phyloP scores from a whole-genome alignment of 2,888 invertebrate genomes.

The Ceratothoa steindachneri region DNA sequence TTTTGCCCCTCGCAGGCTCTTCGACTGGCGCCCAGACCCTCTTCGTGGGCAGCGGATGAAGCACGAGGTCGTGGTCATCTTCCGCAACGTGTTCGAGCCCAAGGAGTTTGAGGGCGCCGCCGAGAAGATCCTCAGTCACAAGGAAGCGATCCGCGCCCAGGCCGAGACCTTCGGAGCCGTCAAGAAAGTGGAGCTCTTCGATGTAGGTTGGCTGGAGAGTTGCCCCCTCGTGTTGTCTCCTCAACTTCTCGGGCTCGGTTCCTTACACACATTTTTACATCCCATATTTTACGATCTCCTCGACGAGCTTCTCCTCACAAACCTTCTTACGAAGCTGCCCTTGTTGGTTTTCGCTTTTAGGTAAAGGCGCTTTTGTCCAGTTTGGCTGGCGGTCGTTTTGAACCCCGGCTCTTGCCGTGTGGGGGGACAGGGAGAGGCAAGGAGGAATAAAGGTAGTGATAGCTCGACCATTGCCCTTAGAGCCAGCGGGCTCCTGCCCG shows the following conservation, averaged over 20 bases:
- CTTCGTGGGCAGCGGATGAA: slow-evolving; percentile 77
- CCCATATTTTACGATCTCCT: too few species aligned
- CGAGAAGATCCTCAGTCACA: slow-evolving; percentile 79
- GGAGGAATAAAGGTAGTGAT: too few species aligned
- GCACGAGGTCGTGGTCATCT: slow-evolving; percentile 83
- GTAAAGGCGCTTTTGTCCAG: too few species aligned
- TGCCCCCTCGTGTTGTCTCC: not conserved
- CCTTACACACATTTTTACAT: too few species aligned
- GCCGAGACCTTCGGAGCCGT: slow-evolving; percentile 87
- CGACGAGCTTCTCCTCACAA: too few species aligned
- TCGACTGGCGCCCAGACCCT: slow-evolving; percentile 95
- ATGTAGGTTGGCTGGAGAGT: slow-evolving; percentile 67
- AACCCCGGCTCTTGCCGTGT: too few species aligned
- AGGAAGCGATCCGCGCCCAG: slow-evolving; percentile 83
- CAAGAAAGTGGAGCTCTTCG: slow-evolving; percentile 82
- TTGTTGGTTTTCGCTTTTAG: too few species aligned
- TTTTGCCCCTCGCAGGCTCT: slow-evolving; percentile 66
- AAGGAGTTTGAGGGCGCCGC: slow-evolving; percentile 85
- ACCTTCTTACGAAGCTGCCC: too few species aligned
- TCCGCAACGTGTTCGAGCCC: slow-evolving; percentile 88
- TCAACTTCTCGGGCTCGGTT: not conserved
- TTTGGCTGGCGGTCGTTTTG: too few species aligned
- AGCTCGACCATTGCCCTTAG: too few species aligned
- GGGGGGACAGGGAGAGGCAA: too few species aligned
- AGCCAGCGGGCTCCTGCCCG: too few species aligned